Evolutionary conservation across 2,888 invertebrate species (phyloP), one percentile per base, ranked within the genome.

Genomic region (Tiliacea aurago): DNA sequence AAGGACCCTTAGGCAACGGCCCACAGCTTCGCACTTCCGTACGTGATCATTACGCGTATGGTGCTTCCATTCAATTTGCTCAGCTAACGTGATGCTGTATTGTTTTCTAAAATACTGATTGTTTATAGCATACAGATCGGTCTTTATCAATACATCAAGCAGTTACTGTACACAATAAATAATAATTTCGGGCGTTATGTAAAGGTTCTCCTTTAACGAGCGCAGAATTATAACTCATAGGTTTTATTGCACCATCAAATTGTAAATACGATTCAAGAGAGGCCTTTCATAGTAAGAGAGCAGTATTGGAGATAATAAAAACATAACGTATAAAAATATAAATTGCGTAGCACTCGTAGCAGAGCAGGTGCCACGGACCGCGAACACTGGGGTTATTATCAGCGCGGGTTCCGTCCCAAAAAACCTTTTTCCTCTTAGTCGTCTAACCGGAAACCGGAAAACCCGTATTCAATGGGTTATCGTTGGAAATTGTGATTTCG

Each of bases 341-440:
- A 83, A 84, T 81, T 83, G 70, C 81, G 81, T 86, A 86, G 87
- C 81, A 73, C 80, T 87, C 81, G 86, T 87, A 87, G 88, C 90
- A 91, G 87, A 87, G 88, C 90, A 91, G 87, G 87, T 89, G 90
- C 88, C 86, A 85, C 87, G 86, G 74, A 81, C 85, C 84, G 87
- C 86, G 82, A 86, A 87, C 81, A 80, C 80, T 80, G 83, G 81
- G 72, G 80, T 84, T 90, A 87, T 90, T 91, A 89, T 88, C 86
- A 88, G 79, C 80, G 82, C 79, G 83, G 80, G 84, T 86, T 81
- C 79, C 78, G 78, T 73, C 81, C 82, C 79, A 84, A 86, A n/a
- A 90, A 87, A 86, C 86, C 85, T 86, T 86, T 87, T 78, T 79
- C 78, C 76, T 84, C 84, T 87, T 81, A 85, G 80, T 83, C 76